Evolutionary conservation across 1,140 invertebrate species (phyloP).

Genomic region (Subanguina moxae): DNA sequence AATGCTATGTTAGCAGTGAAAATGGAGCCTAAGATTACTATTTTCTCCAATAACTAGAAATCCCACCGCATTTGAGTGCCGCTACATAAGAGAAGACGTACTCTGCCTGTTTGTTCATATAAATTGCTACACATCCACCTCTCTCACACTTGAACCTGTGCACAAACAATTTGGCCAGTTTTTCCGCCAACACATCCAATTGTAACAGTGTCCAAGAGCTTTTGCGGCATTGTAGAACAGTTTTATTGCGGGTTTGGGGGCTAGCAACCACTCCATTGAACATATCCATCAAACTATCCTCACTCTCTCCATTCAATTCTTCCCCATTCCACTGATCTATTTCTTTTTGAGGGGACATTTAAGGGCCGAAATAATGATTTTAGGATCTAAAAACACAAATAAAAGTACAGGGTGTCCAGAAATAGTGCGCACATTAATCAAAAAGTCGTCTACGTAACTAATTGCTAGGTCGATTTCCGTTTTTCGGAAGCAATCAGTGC

Average conservation of each 20-base stretch:
- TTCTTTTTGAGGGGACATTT: background rate
- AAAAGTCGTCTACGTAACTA: no score
- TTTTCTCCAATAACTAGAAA: background rate
- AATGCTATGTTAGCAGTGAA: constrained; percentile 3
- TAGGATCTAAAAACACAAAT: no score
- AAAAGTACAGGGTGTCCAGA: no score
- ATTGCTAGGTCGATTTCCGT: no score
- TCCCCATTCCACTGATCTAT: background rate
- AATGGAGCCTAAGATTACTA: background rate
- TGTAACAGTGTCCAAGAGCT: constrained; percentile 43
- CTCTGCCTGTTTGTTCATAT: constrained; percentile 47
- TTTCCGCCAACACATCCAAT: constrained; percentile 41
- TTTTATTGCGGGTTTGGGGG: constrained; percentile 15
- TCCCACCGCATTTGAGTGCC: constrained; percentile 62
- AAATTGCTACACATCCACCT: constrained; percentile 46
- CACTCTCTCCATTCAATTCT: background rate
- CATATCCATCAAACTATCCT: constrained; percentile 27
- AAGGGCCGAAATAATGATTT: no score
- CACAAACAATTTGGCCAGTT: constrained; percentile 40
- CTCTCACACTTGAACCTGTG: constrained; percentile 28
- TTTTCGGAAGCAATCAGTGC: no score
- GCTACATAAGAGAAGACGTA: constrained; percentile 61
- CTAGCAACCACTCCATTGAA: constrained; percentile 19
- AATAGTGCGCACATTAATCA: no score
- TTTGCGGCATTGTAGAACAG: constrained; percentile 38